Base-by-base conservation (phyloP, 1,140 invertebrate genomes). In the Polypedilum vanderplanki region DNA sequence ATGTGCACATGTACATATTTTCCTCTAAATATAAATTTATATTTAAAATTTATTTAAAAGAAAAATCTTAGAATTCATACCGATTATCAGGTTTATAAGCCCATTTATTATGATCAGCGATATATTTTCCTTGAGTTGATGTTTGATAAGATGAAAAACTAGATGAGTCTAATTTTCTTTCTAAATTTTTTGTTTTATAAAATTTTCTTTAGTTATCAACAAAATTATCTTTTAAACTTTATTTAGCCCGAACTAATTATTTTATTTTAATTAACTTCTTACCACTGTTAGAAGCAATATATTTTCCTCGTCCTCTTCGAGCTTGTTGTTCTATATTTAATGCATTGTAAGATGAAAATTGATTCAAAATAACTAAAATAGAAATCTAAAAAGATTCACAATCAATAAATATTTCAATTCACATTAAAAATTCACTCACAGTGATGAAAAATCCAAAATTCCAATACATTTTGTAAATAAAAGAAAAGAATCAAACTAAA, bases 1-100 rank as follows among this genome's bases (percentile, higher is more conserved):
- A 70, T 70, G 20, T 70, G 65, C 8, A 70, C 65, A 70, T 70
- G 65, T 5, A 70, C 65, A 70, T 70, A 70, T 70, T 70, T 70
- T 20, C 65, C 65, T 8, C 46, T 57, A n/a, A n/a, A n/a, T 3
- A 57, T 57, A 57, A 1, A 33, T 33, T 5, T 33, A 33, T 33
- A 5, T 33, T 33, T 33, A 33, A 33, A 33, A n/a, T n/a, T n/a
- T 33, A 33, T 33, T 33, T 33, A 33, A 33, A 57, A 57, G 8
- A 57, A 46, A 46, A 57, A 57, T 57, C 41, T 1, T 46, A 10
- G 9, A 57, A 57, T 15, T 12, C 46, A n/a, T n/a, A 57, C 46
- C 65, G 15, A 70, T 70, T 70, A 18, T 70, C 65, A 7, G 17
- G 17, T 18, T 70, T 70, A 18, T 70, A 70, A 20, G 17, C 17